A percentile compares a stretch with the other conserved stretches of the same genome.
Evolutionary conservation across 2,888 invertebrate species (phyloP).

Genomic region (Nomada lathburiana): DNA sequence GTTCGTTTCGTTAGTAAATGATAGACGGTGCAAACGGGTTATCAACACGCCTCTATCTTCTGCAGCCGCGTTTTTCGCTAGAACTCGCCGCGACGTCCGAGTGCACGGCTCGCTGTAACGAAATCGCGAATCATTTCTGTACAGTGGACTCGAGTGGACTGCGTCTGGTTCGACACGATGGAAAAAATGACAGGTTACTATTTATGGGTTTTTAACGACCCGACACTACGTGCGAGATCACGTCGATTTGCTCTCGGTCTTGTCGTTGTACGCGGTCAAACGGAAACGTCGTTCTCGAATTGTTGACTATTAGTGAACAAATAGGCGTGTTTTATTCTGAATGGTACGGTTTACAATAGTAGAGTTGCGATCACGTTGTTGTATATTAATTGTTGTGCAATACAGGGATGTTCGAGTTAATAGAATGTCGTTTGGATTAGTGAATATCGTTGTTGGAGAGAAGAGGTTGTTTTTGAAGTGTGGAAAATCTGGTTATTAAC

Average conservation of each 20-base stretch:
- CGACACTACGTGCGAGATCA: background rate
- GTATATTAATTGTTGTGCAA: too few species aligned
- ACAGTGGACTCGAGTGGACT: background rate
- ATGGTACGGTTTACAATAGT: too few species aligned
- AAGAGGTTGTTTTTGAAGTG: too few species aligned
- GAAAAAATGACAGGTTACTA: conserved; percentile 16
- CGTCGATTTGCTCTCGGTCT: background rate
- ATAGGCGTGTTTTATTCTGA: too few species aligned
- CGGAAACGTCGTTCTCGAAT: too few species aligned
- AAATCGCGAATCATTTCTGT: background rate
- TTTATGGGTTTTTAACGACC: background rate
- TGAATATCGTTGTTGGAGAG: too few species aligned
- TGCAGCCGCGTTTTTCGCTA: background rate
- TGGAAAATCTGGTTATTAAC: too few species aligned
- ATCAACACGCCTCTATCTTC: conserved; percentile 22
- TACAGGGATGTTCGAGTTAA: too few species aligned
- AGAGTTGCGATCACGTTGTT: too few species aligned
- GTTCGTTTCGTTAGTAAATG: conserved; percentile 44
- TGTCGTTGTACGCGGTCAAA: too few species aligned
- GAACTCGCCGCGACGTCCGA: background rate
- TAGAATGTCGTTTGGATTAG: too few species aligned
- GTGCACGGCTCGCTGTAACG: background rate
- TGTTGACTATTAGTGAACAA: too few species aligned
- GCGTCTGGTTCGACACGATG: background rate
- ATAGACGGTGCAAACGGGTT: conserved; percentile 37